These are phyloP conservation scores for Hippocampus barbouri DNA, from an alignment of 2,113 vertebrate species.

Conservation along the genomic window DNA sequence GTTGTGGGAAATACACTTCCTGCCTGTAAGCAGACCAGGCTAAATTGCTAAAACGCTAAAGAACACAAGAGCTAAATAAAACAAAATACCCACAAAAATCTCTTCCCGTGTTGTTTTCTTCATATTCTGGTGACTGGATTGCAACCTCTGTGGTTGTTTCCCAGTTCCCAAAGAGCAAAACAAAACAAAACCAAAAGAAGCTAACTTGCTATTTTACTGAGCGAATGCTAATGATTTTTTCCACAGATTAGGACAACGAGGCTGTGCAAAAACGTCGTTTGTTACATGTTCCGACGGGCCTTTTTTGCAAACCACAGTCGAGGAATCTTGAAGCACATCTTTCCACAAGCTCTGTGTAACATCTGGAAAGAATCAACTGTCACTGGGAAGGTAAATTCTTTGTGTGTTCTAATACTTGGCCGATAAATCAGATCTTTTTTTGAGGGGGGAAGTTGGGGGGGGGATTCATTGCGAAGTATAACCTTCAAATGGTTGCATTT, in stretches of 20 bases:
- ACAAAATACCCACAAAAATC: background rate
- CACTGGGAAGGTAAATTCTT: background rate
- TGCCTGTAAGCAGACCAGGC: background rate
- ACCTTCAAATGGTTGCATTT: background rate
- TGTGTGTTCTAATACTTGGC: background rate
- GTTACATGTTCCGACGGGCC: background rate
- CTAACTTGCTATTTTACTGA: background rate
- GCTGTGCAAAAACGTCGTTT: no score
- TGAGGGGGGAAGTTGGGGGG: no score
- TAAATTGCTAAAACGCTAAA: background rate
- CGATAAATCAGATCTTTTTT: background rate
- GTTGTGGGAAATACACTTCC: background rate
- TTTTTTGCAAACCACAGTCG: background rate
- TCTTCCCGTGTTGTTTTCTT: no score
- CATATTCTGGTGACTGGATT: no score
- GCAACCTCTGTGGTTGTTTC: no score
- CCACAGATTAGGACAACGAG: background rate
- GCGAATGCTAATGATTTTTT: background rate
- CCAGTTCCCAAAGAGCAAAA: no score
- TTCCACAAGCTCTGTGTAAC: background rate
- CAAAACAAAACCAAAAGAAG: no score
- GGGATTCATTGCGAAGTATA: background rate
- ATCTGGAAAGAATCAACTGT: background rate
- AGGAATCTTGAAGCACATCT: background rate
- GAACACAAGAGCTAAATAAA: background rate